Evolutionary conservation across 2,113 vertebrate species (phyloP).

Genomic region (Istiophorus platypterus): DNA sequence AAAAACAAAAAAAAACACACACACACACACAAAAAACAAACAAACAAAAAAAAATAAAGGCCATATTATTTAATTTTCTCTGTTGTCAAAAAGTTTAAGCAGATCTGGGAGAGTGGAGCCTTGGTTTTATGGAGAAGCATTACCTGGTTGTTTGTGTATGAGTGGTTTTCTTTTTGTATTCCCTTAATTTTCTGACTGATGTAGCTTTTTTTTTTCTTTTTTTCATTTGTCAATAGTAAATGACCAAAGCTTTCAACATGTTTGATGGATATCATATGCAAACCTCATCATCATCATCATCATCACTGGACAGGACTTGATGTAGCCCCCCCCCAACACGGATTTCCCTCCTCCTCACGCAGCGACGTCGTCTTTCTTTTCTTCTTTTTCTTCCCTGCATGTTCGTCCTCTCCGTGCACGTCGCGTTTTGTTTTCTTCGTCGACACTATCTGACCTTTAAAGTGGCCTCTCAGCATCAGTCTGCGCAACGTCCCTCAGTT

Average conservation of each 20-base stretch:
- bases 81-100: slow-evolving; percentile 84
- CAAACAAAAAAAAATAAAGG: slow-evolving; percentile 77
- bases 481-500: slow-evolving; percentile 52
- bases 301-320: slow-evolving; percentile 77
- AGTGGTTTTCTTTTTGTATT: slow-evolving; percentile 28
- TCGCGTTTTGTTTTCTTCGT: no score
- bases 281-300: slow-evolving; percentile 75
- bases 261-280: slow-evolving; percentile 81
- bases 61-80: slow-evolving; percentile 88
- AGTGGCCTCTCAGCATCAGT: slow-evolving; percentile 49
- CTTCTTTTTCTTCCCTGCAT: no score
- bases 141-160: slow-evolving; percentile 45
- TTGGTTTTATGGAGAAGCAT: slow-evolving; percentile 80
- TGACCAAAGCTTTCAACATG: slow-evolving; percentile 85
- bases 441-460: neutral
- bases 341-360: slow-evolving; percentile 7
- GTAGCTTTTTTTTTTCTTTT: slow-evolving; percentile 58
- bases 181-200: slow-evolving; percentile 58
- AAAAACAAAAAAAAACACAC: no score
- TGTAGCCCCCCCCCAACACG: slow-evolving; percentile 64
- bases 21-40: no score
- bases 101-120: slow-evolving; percentile 85
- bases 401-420: slow-evolving; percentile 3
- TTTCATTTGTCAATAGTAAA: slow-evolving; percentile 72
- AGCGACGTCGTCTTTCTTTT: neutral